phyloP scores from a whole-genome alignment of 2,888 invertebrate species.

The Oxytorus armatus region DNA sequence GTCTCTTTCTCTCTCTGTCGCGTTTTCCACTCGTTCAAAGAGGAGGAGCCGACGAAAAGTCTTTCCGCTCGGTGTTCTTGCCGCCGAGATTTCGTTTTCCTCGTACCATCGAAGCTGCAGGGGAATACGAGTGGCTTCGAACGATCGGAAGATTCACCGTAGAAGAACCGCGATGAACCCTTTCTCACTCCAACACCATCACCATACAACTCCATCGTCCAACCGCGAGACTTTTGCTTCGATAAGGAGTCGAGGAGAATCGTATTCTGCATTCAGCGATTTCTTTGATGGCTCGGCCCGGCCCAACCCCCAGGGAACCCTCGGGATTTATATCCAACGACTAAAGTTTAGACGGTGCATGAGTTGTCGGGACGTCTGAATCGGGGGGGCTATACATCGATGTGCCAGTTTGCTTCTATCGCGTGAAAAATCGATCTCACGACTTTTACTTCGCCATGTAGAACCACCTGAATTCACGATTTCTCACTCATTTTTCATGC shows the following conservation, averaged over 20 bases:
- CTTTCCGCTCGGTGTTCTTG: conserved; percentile 49
- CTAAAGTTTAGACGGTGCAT: conserved; percentile 55
- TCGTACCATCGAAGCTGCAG: conserved; percentile 28
- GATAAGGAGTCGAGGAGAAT: conserved; percentile 67
- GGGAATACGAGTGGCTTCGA: conserved; percentile 33
- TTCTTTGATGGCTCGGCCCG: conserved; percentile 50
- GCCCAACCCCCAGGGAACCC: conserved; percentile 17
- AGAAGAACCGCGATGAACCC: conserved; percentile 37
- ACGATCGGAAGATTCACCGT: conserved; percentile 26
- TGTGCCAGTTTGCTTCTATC: conserved; percentile 32
- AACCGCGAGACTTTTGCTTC: conserved; percentile 58
- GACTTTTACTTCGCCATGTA: not conserved
- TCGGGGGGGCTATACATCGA: conserved; percentile 48
- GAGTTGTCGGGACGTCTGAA: conserved; percentile 39
- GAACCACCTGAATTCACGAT: conserved; percentile 1
- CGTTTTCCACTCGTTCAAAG: conserved; percentile 48
- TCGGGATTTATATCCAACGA: conserved; percentile 62
- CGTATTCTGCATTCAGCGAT: conserved; percentile 69
- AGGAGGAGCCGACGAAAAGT: conserved; percentile 57
- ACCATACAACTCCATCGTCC: conserved; percentile 35
- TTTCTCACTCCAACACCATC: conserved; percentile 27
- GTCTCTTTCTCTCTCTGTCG: conserved; percentile 55
- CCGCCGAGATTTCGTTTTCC: conserved; percentile 10
- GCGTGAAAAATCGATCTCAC: conserved; percentile 40
- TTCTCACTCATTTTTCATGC: conserved; percentile 14